Evolutionary conservation across 1,140 invertebrate species (phyloP).

Genomic region (Tribolium madens): DNA sequence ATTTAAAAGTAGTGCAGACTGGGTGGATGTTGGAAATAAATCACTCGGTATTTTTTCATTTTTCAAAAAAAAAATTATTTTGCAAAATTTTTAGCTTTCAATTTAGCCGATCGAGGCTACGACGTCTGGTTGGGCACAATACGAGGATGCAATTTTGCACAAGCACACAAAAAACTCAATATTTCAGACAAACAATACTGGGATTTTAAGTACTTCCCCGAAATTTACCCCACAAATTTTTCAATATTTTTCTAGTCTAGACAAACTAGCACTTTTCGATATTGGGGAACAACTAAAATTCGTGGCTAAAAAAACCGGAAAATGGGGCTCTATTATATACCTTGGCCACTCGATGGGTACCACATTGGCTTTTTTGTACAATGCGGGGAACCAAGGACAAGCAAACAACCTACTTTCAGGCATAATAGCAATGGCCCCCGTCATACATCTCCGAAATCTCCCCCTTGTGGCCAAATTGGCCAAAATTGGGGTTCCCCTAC

Average conservation of each 20-base stretch:
- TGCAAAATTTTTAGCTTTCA: slow-evolving; percentile 50
- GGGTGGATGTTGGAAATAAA: slow-evolving; percentile 66
- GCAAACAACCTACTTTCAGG: not conserved
- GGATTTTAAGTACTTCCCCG: slow-evolving; percentile 68
- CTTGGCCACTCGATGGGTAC: slow-evolving; percentile 16
- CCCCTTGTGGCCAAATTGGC: not conserved
- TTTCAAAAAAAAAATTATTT: not conserved
- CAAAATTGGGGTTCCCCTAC: not conserved
- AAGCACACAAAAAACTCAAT: slow-evolving; percentile 61
- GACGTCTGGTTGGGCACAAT: slow-evolving; percentile 78
- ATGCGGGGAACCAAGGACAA: not conserved
- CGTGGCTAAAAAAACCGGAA: not conserved
- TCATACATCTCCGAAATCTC: not conserved
- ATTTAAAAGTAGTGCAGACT: slow-evolving; percentile 70
- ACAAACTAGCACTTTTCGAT: not conserved
- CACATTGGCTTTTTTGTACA: slow-evolving; percentile 6
- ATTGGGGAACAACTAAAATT: slow-evolving; percentile 6
- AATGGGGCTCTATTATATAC: not conserved
- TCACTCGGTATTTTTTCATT: slow-evolving; percentile 57
- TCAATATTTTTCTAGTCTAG: not conserved
- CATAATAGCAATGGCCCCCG: slow-evolving; percentile 2
- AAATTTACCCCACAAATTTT: not conserved
- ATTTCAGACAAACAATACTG: slow-evolving; percentile 65
- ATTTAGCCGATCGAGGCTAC: slow-evolving; percentile 68
- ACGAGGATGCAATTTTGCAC: slow-evolving; percentile 73